These are phyloP conservation scores for Belgica antarctica DNA, from an alignment of 2,888 invertebrate species.

Conservation along the genomic window DNA sequence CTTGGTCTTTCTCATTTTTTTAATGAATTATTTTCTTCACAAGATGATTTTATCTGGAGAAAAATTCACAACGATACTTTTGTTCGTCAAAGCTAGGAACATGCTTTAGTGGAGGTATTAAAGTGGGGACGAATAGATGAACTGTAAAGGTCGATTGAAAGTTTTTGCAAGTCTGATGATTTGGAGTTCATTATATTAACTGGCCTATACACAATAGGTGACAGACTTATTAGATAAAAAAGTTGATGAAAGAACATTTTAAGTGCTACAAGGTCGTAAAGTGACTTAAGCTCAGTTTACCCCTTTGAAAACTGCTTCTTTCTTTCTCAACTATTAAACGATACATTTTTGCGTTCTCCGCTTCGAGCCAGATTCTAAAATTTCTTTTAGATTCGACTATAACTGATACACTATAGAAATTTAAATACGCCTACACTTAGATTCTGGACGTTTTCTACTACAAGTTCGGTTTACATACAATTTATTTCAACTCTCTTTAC, in stretches of 20 bases:
- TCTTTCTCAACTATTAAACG: background rate
- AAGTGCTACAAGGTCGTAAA: too few relatives aligned
- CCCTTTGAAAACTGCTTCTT: background rate
- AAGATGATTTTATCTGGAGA: background rate
- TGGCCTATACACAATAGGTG: too few relatives aligned
- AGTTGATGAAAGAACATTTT: too few relatives aligned
- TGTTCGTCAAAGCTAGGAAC: too few relatives aligned
- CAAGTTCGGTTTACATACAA: background rate
- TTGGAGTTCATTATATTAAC: too few relatives aligned
- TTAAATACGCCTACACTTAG: conserved; percentile 17
- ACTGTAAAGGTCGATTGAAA: background rate
- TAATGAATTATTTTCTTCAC: background rate
- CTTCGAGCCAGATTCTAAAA: background rate
- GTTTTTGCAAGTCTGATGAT: background rate
- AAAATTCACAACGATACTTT: too few relatives aligned
- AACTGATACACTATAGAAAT: conserved; percentile 4
- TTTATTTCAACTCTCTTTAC: conserved; percentile 1
- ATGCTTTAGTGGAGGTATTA: too few relatives aligned
- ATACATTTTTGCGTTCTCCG: background rate
- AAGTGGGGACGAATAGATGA: too few relatives aligned
- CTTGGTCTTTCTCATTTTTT: background rate
- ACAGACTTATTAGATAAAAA: too few relatives aligned
- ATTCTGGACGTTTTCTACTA: too few relatives aligned
- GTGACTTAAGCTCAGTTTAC: too few relatives aligned
- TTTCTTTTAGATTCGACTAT: background rate